Evolutionary conservation across 2,797 vertebrate species (phyloP).

Genomic region (Salmo trutta): DNA sequence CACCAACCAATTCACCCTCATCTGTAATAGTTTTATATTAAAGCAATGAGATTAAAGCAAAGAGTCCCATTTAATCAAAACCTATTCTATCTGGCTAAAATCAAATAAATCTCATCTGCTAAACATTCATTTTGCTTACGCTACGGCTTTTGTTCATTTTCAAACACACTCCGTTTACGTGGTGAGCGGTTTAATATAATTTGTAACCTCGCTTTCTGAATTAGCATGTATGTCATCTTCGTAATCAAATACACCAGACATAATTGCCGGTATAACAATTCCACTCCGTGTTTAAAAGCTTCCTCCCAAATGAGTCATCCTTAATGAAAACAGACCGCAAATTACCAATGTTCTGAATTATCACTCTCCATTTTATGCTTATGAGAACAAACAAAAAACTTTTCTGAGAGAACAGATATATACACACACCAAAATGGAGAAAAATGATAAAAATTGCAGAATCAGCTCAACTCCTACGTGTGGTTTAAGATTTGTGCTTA

Average conservation of each 20-base stretch:
- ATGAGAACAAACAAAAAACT: conserved; percentile 34
- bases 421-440: conserved; percentile 22
- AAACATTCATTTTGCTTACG: conserved; percentile 31
- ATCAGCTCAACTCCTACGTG: conserved; percentile 48
- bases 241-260: conserved; percentile 61
- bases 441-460: conserved; percentile 58
- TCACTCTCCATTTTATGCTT: conserved; percentile 40
- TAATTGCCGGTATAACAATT: conserved; percentile 46
- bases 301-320: conserved; percentile 47
- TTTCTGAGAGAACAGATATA: conserved; percentile 17
- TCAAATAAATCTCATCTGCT: conserved; percentile 23
- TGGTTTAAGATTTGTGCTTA: conserved; percentile 37
- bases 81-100: neutral
- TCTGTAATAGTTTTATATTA: neutral
- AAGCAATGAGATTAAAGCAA: conserved; percentile 24
- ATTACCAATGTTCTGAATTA: conserved; percentile 41
- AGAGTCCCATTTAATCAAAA: conserved; percentile 25
- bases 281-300: conserved; percentile 42
- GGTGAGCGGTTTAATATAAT: conserved; percentile 50
- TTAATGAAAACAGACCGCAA: conserved; percentile 56
- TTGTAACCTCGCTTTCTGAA: conserved; percentile 44
- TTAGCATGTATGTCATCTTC: conserved; percentile 48
- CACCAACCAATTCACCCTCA: conserved; percentile 50
- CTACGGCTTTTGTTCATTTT: conserved; percentile 46
- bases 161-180: conserved; percentile 39